Conservation (phyloP, 2,888 invertebrate genomes). For the Osedax frankpressi region DNA sequence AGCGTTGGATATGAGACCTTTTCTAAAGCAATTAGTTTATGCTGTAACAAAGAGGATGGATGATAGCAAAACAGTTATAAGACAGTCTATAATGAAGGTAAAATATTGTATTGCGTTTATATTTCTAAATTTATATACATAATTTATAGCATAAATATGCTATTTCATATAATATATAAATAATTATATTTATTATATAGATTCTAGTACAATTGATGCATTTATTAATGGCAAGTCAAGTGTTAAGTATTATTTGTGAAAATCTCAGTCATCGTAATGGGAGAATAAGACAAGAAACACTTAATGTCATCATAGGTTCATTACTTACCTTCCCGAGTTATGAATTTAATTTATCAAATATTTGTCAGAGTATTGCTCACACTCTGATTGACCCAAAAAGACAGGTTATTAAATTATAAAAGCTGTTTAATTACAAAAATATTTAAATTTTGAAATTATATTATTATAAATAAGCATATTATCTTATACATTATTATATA, state of each 20-base stretch:
- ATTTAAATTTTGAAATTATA: too few species aligned
- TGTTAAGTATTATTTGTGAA: conserved; percentile 50
- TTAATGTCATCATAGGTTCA: conserved; percentile 64
- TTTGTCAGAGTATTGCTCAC: conserved; percentile 48
- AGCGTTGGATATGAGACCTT: conserved; percentile 43
- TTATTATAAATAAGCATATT: too few species aligned
- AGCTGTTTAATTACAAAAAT: too few species aligned
- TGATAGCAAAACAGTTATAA: conserved; percentile 49
- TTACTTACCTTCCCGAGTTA: conserved; percentile 66
- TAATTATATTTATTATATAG: background rate
- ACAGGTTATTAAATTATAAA: conserved; percentile 46
- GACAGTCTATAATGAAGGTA: conserved; percentile 48
- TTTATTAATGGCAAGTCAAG: conserved; percentile 49
- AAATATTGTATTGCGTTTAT: background rate
- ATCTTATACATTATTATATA: too few species aligned
- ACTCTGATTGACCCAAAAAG: conserved; percentile 55
- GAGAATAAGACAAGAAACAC: conserved; percentile 60
- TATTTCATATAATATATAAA: background rate
- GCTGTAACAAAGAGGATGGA: conserved; percentile 48
- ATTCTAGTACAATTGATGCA: conserved; percentile 51
- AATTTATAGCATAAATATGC: background rate
- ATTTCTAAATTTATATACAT: background rate
- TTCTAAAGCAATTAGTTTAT: conserved; percentile 48
- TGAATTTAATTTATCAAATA: conserved; percentile 54
- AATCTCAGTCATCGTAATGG: conserved; percentile 48